These are phyloP conservation scores for Bucorvus abyssinicus DNA, from an alignment of 2,797 vertebrate genomes.

Conservation along the genomic window DNA sequence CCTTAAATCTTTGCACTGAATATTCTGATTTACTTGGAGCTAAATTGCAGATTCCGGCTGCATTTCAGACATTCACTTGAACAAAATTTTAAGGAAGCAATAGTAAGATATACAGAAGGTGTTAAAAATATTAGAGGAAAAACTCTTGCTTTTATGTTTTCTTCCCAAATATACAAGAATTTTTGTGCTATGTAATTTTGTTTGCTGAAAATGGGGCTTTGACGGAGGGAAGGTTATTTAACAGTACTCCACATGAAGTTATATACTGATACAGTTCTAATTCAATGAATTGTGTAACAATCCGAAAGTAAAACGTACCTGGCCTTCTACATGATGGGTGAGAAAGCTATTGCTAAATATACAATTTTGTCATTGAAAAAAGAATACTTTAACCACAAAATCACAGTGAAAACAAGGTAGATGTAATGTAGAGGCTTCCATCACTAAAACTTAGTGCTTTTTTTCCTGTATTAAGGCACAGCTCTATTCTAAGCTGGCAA, in stretches of 20 bases:
- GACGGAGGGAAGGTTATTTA: background rate
- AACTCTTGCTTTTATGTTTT: background rate
- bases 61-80: conserved; percentile 14
- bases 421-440: background rate
- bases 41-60: conserved; percentile 35
- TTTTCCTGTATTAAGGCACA: background rate
- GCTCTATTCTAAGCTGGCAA: background rate
- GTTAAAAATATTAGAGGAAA: background rate
- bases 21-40: conserved; percentile 28
- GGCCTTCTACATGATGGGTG: background rate
- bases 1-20: conserved; percentile 54
- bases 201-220: background rate
- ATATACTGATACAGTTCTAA: background rate
- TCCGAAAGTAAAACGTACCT: background rate
- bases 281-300: background rate
- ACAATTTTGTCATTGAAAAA: background rate
- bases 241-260: background rate
- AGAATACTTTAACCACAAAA: background rate
- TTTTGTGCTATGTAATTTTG: background rate
- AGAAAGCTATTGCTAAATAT: background rate
- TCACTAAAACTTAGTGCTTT: background rate
- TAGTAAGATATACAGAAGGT: background rate
- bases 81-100: background rate
- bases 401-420: background rate
- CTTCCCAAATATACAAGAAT: background rate